phyloP scores from a whole-genome alignment of 2,113 vertebrate genomes.

The Xenopus tropicalis region DNA sequence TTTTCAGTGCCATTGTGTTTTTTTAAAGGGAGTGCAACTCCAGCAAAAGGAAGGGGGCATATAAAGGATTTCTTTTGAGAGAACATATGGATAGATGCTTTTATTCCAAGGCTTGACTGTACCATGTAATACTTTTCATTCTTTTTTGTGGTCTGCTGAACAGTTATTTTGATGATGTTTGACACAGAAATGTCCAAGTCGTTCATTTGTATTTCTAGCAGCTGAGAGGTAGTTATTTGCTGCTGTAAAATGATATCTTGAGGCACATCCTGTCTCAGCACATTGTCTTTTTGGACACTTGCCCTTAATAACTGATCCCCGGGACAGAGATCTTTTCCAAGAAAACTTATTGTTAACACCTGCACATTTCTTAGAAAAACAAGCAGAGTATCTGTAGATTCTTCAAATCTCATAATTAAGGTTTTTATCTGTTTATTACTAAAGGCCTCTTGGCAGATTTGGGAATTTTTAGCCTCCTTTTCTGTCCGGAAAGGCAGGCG shows the following conservation, averaged over 20 bases:
- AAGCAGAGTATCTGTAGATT: slow-evolving; percentile 58
- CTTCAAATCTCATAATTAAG: slow-evolving; percentile 60
- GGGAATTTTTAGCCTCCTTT: slow-evolving; percentile 66
- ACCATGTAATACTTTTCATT: slow-evolving; percentile 61
- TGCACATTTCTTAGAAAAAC: slow-evolving; percentile 71
- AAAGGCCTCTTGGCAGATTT: slow-evolving; percentile 69
- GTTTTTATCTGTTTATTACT: slow-evolving; percentile 50
- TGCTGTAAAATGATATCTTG: slow-evolving; percentile 39
- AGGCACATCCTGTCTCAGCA: slow-evolving; percentile 46
- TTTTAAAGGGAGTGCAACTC: slow-evolving; percentile 71
- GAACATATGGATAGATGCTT: slow-evolving; percentile 61
- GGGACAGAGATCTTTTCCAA: slow-evolving; percentile 55
- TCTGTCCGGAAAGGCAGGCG: slow-evolving; percentile 74
- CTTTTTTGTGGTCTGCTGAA: slow-evolving; percentile 30
- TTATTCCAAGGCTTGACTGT: slow-evolving; percentile 68
- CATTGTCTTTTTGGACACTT: slow-evolving; percentile 53
- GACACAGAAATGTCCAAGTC: slow-evolving; percentile 53
- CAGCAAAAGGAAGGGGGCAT: slow-evolving; percentile 66
- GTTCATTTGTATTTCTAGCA: slow-evolving; percentile 43
- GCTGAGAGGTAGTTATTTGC: slow-evolving; percentile 45
- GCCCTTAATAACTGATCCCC: neutral
- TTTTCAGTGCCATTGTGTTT: slow-evolving; percentile 50
- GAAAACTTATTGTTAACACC: slow-evolving; percentile 62
- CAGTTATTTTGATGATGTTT: slow-evolving; percentile 59
- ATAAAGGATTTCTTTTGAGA: slow-evolving; percentile 44